phyloP scores from a whole-genome alignment of 2,113 vertebrate genomes.

The Pollimyrus isidori region DNA sequence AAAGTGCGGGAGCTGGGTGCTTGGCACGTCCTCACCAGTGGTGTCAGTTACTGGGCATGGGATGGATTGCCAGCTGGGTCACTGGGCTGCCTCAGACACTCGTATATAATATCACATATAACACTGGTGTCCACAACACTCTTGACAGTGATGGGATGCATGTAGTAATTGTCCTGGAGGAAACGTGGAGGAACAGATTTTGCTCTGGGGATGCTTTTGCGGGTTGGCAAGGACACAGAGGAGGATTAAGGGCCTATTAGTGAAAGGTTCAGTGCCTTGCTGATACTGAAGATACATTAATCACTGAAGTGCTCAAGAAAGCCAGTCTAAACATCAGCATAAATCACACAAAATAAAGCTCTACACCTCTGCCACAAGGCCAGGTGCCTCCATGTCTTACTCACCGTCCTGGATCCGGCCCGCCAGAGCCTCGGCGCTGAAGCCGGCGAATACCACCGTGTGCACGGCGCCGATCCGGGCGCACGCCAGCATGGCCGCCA shows the following conservation, averaged over 20 bases:
- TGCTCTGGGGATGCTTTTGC: not conserved
- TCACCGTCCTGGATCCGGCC: conserved; percentile 81
- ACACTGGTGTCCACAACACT: not conserved
- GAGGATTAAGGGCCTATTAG: not conserved
- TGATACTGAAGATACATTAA: not conserved
- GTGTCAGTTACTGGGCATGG: not conserved
- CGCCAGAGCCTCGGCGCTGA: conserved; percentile 78
- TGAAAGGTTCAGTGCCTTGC: not conserved
- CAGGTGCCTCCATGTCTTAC: conserved; percentile 23
- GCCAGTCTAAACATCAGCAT: not conserved
- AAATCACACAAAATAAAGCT: not conserved
- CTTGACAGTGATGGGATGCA: not conserved
- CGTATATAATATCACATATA: not conserved
- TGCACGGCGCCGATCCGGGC: conserved; percentile 80
- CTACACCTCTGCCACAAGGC: not conserved
- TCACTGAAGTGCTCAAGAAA: not conserved
- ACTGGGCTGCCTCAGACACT: not conserved
- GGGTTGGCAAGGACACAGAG: not conserved
- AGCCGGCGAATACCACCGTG: conserved; percentile 82
- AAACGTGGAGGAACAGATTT: not conserved
- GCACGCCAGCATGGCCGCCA: conserved; percentile 85
- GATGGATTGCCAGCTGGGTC: not conserved
- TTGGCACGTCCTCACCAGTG: not conserved
- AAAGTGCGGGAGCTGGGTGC: not conserved
- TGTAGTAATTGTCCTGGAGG: not conserved